Evolutionary conservation across 2,797 vertebrate species (phyloP).

Genomic region (Cheirogaleus major): DNA sequence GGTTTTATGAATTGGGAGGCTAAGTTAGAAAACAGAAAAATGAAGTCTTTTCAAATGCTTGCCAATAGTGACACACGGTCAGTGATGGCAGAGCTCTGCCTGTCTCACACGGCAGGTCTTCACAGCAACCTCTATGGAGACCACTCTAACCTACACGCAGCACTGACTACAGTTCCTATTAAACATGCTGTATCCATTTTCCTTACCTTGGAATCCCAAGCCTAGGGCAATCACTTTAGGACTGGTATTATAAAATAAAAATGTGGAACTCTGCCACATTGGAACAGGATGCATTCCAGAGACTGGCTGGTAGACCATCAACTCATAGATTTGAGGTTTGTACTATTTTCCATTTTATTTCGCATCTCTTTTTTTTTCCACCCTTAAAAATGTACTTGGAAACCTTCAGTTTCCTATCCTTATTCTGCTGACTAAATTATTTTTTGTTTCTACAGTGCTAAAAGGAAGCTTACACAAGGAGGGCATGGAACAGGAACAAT

Average conservation of each 20-base stretch:
- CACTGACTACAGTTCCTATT: neutral
- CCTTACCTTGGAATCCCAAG: neutral
- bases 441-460: neutral
- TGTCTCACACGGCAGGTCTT: neutral
- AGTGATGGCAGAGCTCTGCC: neutral
- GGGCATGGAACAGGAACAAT: neutral
- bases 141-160: neutral
- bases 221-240: neutral
- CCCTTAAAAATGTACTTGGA: neutral
- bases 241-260: constrained; percentile 28
- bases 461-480: neutral
- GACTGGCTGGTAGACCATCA: neutral
- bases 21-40: constrained; percentile 24
- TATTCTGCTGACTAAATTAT: constrained; percentile 40
- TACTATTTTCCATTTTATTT: constrained; percentile 45
- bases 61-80: neutral
- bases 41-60: neutral
- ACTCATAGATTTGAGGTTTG: neutral
- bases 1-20: constrained; percentile 50
- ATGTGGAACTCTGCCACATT: neutral
- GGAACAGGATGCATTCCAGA: neutral
- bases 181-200: neutral
- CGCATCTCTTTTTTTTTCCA: neutral
- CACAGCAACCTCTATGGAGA: neutral
- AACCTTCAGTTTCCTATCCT: constrained; percentile 37